Percentiles rank a stretch among this genome's conserved stretches.
phyloP scores from a whole-genome alignment of 23 tunicate genomes.

The Styela plicata region DNA sequence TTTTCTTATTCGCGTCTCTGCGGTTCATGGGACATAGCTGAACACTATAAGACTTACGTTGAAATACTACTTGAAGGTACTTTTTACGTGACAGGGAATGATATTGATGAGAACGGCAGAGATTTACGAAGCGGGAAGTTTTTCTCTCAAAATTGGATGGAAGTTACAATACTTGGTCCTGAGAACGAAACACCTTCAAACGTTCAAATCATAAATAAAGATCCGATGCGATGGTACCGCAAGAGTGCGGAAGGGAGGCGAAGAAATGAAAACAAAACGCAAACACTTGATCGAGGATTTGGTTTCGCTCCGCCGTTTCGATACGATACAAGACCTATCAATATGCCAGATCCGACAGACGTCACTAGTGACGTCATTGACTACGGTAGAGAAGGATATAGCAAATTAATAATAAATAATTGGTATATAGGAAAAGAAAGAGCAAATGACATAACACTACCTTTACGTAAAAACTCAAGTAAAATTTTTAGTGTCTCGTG shows the following conservation, averaged over 20 bases:
- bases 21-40: constrained; percentile 91
- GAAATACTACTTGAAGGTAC: constrained; percentile 70
- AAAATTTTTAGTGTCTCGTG: constrained; percentile 37
- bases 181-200: not conserved
- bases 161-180: constrained; percentile 62
- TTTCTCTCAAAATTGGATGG: constrained; percentile 61
- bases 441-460: constrained; percentile 37
- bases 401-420: constrained; percentile 37
- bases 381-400: constrained; percentile 41
- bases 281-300: constrained; percentile 14
- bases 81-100: constrained; percentile 19
- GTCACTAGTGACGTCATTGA: constrained; percentile 8
- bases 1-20: constrained; percentile 44
- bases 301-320: constrained; percentile 11
- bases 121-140: not conserved
- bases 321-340: constrained; percentile 16
- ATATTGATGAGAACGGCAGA: constrained; percentile 11
- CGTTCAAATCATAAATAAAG: not conserved
- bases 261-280: not conserved
- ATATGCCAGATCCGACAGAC: constrained; percentile 13
- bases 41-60: constrained; percentile 70
- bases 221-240: constrained; percentile 30
- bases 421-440: constrained; percentile 77
- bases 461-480: not conserved
- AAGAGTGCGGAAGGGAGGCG: constrained; percentile 14